These are phyloP conservation scores for Mionectes olivaceus DNA, from an alignment of 2,797 vertebrate species.

Conservation along the genomic window DNA sequence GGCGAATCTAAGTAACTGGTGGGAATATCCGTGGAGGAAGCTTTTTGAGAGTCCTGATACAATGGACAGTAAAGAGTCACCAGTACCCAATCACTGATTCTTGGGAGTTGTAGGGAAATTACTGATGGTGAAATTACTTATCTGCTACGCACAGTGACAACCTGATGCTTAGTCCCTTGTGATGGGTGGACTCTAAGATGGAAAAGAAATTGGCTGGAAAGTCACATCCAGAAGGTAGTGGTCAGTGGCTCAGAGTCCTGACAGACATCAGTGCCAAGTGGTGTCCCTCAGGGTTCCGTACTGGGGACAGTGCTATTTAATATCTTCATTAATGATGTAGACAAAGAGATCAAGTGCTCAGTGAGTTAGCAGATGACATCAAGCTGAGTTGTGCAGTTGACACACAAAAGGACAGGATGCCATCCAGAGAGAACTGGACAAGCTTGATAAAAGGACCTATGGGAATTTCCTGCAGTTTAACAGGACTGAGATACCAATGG, in stretches of 20 bases:
- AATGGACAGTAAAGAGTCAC: background rate
- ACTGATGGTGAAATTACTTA: background rate
- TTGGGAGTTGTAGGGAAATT: background rate
- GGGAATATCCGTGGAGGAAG: background rate
- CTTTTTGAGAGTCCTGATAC: background rate
- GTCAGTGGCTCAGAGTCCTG: background rate
- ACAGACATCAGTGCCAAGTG: background rate
- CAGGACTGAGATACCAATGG: no score
- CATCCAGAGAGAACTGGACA: background rate
- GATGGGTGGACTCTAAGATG: background rate
- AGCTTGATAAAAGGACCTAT: no score
- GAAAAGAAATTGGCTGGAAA: background rate
- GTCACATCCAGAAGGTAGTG: background rate
- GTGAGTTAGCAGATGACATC: background rate
- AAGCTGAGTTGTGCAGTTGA: background rate
- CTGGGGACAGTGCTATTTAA: background rate
- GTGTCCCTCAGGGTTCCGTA: background rate
- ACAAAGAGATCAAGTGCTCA: background rate
- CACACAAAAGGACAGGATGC: background rate
- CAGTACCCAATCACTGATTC: background rate
- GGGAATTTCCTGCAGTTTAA: no score
- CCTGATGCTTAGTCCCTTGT: background rate
- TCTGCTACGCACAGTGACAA: background rate
- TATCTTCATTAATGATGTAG: background rate
- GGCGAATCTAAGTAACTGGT: background rate